Conservation (phyloP, 2,888 invertebrate genomes). For the Norana najaformis region DNA sequence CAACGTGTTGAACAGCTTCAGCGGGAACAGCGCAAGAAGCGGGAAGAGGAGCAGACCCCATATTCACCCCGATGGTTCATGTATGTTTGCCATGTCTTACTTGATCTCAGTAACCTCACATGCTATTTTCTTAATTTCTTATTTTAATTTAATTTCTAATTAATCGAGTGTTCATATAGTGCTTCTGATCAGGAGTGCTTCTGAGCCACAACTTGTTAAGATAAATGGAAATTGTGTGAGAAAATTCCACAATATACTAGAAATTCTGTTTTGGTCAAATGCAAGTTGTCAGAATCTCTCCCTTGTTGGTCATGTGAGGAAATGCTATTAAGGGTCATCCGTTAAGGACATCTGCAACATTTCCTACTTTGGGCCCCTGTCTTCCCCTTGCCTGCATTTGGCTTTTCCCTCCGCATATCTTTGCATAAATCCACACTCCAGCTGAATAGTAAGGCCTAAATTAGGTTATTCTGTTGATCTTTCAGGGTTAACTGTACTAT, state of each 20-base stretch:
- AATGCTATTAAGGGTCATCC: no score
- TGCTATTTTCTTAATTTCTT: background rate
- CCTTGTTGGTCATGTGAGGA: background rate
- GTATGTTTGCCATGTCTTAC: conserved; percentile 61
- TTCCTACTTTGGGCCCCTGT: no score
- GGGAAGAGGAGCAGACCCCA: conserved; percentile 67
- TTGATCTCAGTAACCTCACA: background rate
- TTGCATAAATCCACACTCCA: no score
- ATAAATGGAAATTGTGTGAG: background rate
- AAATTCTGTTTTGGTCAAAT: no score
- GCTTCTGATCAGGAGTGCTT: background rate
- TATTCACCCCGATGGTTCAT: conserved; percentile 69
- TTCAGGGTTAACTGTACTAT: no score
- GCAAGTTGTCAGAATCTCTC: background rate
- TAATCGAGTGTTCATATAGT: background rate
- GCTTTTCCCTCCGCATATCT: no score
- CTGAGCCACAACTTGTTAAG: background rate
- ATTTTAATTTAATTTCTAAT: background rate
- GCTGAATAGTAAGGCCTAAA: no score
- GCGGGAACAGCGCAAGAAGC: conserved; percentile 71
- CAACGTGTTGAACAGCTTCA: conserved; percentile 75
- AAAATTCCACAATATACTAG: no score
- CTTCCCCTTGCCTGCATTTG: no score
- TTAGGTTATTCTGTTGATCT: no score
- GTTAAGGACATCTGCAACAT: no score